A percentile compares a stretch with the other conserved stretches of the same genome.
phyloP scores from a whole-genome alignment of 2,888 invertebrate genomes.

The Diarsia brunnea region DNA sequence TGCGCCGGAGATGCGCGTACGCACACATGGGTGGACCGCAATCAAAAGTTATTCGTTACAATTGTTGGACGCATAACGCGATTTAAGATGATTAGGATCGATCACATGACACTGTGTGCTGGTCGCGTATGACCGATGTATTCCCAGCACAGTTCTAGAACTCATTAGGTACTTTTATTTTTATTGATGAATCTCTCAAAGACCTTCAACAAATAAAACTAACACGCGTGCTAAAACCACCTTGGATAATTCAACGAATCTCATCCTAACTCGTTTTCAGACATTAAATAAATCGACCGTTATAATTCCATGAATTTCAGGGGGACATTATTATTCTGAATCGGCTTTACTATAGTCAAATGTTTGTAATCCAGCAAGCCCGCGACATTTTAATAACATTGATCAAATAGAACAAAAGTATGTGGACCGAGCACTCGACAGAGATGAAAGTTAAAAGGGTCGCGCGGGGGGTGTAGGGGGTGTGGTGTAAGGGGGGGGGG shows the following conservation, averaged over 20 bases:
- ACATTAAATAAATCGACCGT: conserved; percentile 32
- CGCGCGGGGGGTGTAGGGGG: conserved; percentile 79
- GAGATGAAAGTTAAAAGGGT: conserved; percentile 91
- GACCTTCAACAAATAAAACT: not conserved
- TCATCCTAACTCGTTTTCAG: conserved; percentile 16
- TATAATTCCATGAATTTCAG: conserved; percentile 46
- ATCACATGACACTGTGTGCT: conserved; percentile 64
- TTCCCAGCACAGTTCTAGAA: conserved; percentile 12
- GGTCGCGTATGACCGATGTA: conserved; percentile 14
- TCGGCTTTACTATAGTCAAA: conserved; percentile 85
- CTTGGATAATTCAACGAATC: not conserved
- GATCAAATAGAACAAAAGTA: conserved; percentile 91
- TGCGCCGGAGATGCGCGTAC: conserved; percentile 73
- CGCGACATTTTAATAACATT: conserved; percentile 91
- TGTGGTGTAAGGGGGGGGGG: conserved; percentile 71
- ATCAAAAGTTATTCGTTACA: conserved; percentile 75
- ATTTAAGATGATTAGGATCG: conserved; percentile 69
- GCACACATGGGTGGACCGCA: conserved; percentile 70
- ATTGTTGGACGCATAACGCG: conserved; percentile 71
- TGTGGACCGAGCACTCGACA: conserved; percentile 91
- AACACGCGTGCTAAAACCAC: not conserved
- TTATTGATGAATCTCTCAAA: not conserved
- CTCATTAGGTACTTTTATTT: not conserved
- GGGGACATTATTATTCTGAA: conserved; percentile 66
- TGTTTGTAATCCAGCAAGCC: conserved; percentile 88